A percentile compares a stretch with the other conserved stretches of the same genome.
These are phyloP conservation scores for Nemotelus nigrinus DNA, from an alignment of 2,888 invertebrate genomes.

Conservation along the genomic window DNA sequence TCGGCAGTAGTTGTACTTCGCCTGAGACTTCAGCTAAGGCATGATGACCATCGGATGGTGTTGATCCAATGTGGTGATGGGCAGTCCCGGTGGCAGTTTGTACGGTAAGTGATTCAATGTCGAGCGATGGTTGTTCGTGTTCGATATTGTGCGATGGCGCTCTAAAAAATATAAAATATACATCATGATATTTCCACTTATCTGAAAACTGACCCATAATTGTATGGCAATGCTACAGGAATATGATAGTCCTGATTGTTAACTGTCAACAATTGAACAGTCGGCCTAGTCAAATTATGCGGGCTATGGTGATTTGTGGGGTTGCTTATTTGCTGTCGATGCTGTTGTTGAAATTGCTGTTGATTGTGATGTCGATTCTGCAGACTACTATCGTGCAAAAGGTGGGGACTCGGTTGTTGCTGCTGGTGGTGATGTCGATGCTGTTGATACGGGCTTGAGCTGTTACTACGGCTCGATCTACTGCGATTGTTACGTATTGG, in stretches of 20 bases:
- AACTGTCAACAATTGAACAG: slow-evolving; percentile 41
- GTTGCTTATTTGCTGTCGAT: slow-evolving; percentile 25
- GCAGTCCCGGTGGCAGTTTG: slow-evolving; percentile 47
- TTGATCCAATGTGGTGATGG: slow-evolving; percentile 26
- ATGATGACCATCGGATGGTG: neutral
- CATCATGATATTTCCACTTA: neutral
- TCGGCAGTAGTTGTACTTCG: slow-evolving; percentile 66
- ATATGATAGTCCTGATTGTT: slow-evolving; percentile 50
- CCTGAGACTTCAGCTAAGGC: slow-evolving; percentile 41
- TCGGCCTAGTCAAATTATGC: slow-evolving; percentile 46
- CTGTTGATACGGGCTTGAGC: slow-evolving; percentile 51
- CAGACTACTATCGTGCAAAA: slow-evolving; percentile 32
- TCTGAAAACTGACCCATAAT: slow-evolving; percentile 53
- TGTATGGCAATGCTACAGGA: slow-evolving; percentile 55
- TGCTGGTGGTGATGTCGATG: slow-evolving; percentile 45
- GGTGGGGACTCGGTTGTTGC: slow-evolving; percentile 41
- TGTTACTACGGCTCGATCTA: slow-evolving; percentile 52
- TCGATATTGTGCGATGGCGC: slow-evolving; percentile 54
- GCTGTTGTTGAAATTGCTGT: slow-evolving; percentile 25
- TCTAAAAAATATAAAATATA: slow-evolving; percentile 47
- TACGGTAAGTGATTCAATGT: slow-evolving; percentile 52
- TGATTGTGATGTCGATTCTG: slow-evolving; percentile 47
- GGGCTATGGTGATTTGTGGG: slow-evolving; percentile 49
- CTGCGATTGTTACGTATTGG: slow-evolving; percentile 40
- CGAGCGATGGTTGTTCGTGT: slow-evolving; percentile 54